Conservation (phyloP, 2,888 invertebrate species). For the Sinohyriopsis cumingii region DNA sequence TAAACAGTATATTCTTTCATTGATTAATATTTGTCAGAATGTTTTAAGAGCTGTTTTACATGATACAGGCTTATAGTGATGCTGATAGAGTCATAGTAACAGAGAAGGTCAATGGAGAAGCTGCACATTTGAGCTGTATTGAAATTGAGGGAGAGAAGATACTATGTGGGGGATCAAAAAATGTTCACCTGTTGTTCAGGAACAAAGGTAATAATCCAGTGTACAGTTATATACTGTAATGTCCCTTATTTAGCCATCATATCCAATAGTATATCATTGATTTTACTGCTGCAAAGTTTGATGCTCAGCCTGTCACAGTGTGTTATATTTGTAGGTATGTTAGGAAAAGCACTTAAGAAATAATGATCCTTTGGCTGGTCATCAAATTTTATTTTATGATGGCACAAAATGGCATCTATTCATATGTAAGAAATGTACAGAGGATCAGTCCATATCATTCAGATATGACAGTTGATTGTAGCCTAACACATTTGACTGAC, state of each 20-base stretch:
- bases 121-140: slow-evolving; percentile 72
- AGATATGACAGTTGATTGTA: too few species aligned
- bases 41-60: background rate
- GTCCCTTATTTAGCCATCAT: too few species aligned
- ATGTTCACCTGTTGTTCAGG: slow-evolving; percentile 72
- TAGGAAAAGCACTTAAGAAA: too few species aligned
- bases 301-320: too few species aligned
- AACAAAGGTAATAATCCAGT: slow-evolving; percentile 53
- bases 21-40: background rate
- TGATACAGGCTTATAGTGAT: slow-evolving; percentile 56
- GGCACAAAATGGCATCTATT: too few species aligned
- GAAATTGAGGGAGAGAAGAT: slow-evolving; percentile 62
- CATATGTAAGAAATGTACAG: too few species aligned
- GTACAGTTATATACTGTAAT: too few species aligned
- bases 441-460: too few species aligned
- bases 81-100: slow-evolving; percentile 61
- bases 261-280: background rate
- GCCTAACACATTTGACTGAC: too few species aligned
- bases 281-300: background rate
- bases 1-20: background rate
- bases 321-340: too few species aligned
- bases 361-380: background rate
- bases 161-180: slow-evolving; percentile 73
- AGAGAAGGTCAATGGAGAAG: slow-evolving; percentile 73
- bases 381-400: background rate